A percentile compares a stretch with the other conserved stretches of the same genome.
phyloP scores from a whole-genome alignment of 2,113 vertebrate species.

The Ivindomyrus marchei region DNA sequence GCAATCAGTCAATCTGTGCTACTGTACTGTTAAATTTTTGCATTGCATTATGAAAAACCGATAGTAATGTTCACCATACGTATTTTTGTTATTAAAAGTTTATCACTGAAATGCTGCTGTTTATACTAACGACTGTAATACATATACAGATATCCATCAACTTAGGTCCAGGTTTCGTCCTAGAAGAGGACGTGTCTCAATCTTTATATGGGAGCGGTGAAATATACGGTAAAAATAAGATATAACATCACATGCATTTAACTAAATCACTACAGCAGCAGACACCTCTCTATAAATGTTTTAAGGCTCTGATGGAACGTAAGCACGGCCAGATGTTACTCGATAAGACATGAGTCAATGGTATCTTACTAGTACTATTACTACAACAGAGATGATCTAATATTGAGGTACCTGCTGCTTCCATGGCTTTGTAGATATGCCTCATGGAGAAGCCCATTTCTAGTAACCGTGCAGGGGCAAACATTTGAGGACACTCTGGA shows the following conservation, averaged over 20 bases:
- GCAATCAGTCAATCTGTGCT: background rate
- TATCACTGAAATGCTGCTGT: background rate
- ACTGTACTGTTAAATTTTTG: background rate
- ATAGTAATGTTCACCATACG: background rate
- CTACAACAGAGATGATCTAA: background rate
- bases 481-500: slow-evolving; percentile 66
- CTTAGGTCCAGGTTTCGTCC: background rate
- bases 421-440: slow-evolving; percentile 73
- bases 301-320: background rate
- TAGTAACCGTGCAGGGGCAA: slow-evolving; percentile 68
- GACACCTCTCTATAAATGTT: background rate
- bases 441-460: slow-evolving; percentile 75
- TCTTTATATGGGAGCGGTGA: background rate
- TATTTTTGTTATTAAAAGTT: background rate
- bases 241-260: background rate
- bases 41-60: background rate
- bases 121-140: background rate
- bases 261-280: background rate
- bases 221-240: background rate
- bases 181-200: background rate
- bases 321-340: background rate
- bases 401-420: slow-evolving; percentile 61
- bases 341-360: background rate
- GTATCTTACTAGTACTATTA: background rate
- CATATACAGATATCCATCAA: background rate